A percentile compares a stretch with the other conserved stretches of the same genome.
Evolutionary conservation across 2,113 vertebrate genomes (phyloP).

Genomic region (Myotis lucifugus): DNA sequence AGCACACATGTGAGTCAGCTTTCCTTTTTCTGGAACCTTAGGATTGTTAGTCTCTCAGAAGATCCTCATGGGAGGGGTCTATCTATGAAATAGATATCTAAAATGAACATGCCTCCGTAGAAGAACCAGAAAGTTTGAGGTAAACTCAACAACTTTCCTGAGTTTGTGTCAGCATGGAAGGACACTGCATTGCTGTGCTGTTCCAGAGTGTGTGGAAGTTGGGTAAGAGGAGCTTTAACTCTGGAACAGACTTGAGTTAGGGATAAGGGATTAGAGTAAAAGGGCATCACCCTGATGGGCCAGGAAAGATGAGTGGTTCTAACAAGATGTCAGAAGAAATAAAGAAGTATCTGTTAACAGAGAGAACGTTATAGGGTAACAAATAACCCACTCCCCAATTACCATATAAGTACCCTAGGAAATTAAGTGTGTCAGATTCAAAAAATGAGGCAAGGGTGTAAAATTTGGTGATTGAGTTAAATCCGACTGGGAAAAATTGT

Average conservation of each 20-base stretch:
- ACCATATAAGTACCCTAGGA: neutral
- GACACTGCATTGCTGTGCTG: neutral
- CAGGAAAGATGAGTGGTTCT: neutral
- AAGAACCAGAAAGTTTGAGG: neutral
- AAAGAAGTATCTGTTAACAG: neutral
- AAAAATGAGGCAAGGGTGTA: neutral
- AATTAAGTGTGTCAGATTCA: neutral
- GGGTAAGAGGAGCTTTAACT: neutral
- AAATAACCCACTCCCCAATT: neutral
- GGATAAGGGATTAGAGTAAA: neutral
- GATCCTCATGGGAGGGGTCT: neutral
- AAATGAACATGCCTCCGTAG: neutral
- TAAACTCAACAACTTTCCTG: neutral
- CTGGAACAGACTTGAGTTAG: neutral
- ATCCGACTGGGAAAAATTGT: neutral
- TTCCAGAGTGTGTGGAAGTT: neutral
- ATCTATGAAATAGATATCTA: neutral
- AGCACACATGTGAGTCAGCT: neutral
- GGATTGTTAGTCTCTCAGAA: neutral
- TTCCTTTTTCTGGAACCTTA: neutral
- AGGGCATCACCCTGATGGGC: neutral
- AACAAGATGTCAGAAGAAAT: neutral
- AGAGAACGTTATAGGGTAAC: neutral
- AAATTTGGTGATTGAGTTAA: neutral
- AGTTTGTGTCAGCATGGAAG: neutral